phyloP scores from a whole-genome alignment of 2,113 vertebrate species.

The Saguinus midas region DNA sequence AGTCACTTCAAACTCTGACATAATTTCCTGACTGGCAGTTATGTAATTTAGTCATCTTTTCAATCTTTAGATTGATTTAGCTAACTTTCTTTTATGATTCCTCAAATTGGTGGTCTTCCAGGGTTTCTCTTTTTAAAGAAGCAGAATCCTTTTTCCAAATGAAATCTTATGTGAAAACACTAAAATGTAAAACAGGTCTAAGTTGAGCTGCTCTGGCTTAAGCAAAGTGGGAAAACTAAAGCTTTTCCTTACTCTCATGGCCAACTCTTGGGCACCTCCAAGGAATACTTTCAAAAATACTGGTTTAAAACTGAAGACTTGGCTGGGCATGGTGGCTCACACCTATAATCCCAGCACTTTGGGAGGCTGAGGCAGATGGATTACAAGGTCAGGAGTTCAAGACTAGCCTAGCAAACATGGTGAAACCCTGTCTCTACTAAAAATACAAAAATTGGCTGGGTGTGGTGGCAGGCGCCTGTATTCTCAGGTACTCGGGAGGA shows the following conservation, averaged over 20 bases:
- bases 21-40: background rate
- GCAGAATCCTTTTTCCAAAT: constrained; percentile 19
- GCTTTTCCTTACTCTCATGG: background rate
- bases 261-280: background rate
- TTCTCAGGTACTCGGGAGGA: too few species aligned
- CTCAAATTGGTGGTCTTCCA: background rate
- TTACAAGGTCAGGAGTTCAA: too few species aligned
- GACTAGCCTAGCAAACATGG: too few species aligned
- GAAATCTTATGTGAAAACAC: constrained; percentile 17
- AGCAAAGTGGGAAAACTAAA: background rate
- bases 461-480: too few species aligned
- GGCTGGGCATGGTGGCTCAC: too few species aligned
- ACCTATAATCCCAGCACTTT: too few species aligned
- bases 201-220: background rate
- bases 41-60: constrained; percentile 13
- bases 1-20: background rate
- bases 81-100: constrained; percentile 30
- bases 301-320: background rate
- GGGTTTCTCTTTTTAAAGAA: background rate
- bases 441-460: too few species aligned
- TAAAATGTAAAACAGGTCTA: constrained; percentile 6
- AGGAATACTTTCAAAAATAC: background rate
- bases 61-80: background rate
- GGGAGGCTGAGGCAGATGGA: too few species aligned
- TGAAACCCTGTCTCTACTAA: too few species aligned